Base-by-base conservation (phyloP, 2,888 invertebrate species). In the Macrosiphum euphorbiae region DNA sequence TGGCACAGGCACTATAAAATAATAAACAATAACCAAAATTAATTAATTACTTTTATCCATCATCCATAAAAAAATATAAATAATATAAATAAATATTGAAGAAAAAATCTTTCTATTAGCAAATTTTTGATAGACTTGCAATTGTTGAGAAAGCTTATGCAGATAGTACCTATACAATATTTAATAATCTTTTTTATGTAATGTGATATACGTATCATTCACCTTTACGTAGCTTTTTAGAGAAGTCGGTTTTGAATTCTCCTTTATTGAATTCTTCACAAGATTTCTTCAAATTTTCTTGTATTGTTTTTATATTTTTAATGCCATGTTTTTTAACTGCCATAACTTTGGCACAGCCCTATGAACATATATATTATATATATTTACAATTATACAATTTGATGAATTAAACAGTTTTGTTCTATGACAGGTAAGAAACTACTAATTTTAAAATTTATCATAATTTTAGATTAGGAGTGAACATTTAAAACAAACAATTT, bases 311-410 rank as follows among this genome's bases (percentile, higher is more conserved):
- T 4, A 88, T 78, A 50, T 78, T 78, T 52, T 88, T 52, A 44
- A 88, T 26, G 10, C 35, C 47, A 88, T 67, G 44, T 20, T 10
- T 92, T 28, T 50, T 67, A 0, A 28, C 41, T 35, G 47, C 50
- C 88, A 78, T n/a, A 1, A 78, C 78, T 78, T 92, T 88, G 28
- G 88, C n/a, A n/a, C n/a, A 41, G 41, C 44, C 92, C 92, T 92
- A n/a, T 58, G 67, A 91, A 67, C 47, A 61, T 26, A 20, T 47
- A 47, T 47, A 47, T 44, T 44, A 91, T 61, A 61, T 24, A 28
- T 88, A 88, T 52, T 35, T 35, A 20, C 50, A 41, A 88, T 24
- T 58, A 58, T 10, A 58, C 44, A 11, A 58, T 58, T 41, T 67
- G 4, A 67, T 67, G 5, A 16, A 7, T 67, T 13, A 7, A 67